A percentile compares a stretch with the other conserved stretches of the same genome.
Evolutionary conservation across 2,888 invertebrate genomes (phyloP).

Genomic region (Lasioglossum marginatum): DNA sequence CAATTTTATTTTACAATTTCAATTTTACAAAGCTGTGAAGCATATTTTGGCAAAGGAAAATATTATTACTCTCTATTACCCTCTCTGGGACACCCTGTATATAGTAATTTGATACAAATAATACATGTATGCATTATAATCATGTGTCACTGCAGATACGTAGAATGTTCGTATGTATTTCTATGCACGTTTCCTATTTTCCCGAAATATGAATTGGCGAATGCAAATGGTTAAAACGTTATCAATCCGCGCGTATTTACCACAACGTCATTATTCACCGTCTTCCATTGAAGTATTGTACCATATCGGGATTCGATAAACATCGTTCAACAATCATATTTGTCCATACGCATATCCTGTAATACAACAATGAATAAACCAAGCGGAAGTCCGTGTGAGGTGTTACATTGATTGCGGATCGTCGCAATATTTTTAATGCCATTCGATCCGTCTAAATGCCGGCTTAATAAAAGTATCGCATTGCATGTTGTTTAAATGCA

Average conservation of each 20-base stretch:
- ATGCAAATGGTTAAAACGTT: background rate
- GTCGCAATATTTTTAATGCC: background rate
- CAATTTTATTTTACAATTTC: too few species aligned
- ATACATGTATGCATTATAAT: background rate
- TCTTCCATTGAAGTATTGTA: background rate
- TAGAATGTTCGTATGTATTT: background rate
- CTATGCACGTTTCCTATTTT: background rate
- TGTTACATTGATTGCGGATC: background rate
- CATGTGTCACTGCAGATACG: slow-evolving; percentile 23
- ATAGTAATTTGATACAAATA: background rate
- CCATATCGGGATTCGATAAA: background rate
- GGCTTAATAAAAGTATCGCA: background rate
- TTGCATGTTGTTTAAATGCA: slow-evolving; percentile 1
- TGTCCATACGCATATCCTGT: background rate
- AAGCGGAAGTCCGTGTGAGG: background rate
- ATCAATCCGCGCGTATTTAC: background rate
- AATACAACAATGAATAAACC: background rate
- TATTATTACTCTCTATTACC: too few species aligned
- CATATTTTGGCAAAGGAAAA: too few species aligned
- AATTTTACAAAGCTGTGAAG: too few species aligned
- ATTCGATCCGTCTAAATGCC: slow-evolving; percentile 14
- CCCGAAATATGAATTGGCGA: background rate
- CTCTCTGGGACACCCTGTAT: too few species aligned
- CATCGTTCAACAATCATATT: background rate
- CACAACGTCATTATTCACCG: background rate